phyloP scores from a whole-genome alignment of 2,797 vertebrate species.

The Gobionotothen gibberifrons region DNA sequence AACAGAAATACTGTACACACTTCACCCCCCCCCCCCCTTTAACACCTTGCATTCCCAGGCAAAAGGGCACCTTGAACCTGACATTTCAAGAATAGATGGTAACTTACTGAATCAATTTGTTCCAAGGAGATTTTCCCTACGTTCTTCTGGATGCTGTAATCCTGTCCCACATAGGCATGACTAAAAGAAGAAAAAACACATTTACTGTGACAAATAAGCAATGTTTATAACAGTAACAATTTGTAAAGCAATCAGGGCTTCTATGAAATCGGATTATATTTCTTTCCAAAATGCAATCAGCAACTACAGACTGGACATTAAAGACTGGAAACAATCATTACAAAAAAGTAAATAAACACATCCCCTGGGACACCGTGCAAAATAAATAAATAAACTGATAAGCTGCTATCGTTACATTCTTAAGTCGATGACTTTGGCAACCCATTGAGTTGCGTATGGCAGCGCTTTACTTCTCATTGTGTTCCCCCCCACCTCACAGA shows the following conservation, averaged over 20 bases:
- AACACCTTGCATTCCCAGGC: background rate
- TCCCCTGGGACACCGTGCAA: background rate
- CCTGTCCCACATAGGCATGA: constrained; percentile 95
- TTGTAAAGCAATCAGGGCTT: background rate
- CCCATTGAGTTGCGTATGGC: background rate
- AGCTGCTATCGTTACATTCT: constrained; percentile 13
- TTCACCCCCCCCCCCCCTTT: background rate
- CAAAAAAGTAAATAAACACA: background rate
- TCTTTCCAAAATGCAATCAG: constrained; percentile 5
- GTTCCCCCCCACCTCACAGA: constrained; percentile 32
- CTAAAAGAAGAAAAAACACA: constrained; percentile 74
- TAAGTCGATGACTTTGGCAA: constrained; percentile 20
- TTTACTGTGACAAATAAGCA: background rate
- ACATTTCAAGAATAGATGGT: constrained; percentile 35
- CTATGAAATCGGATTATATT: constrained; percentile 20
- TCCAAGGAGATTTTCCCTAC: constrained; percentile 94
- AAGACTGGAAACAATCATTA: background rate
- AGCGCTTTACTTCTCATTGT: constrained; percentile 24
- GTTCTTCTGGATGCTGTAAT: constrained; percentile 93
- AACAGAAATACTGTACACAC: constrained; percentile 1
- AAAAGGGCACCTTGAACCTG: constrained; percentile 10
- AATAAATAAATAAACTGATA: constrained; percentile 6
- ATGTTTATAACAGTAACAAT: background rate
- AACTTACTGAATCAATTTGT: constrained; percentile 94
- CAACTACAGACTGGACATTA: background rate